Percentiles rank a stretch among this genome's conserved stretches.
These are phyloP conservation scores for Piezodorus guildinii DNA, from an alignment of 1,140 invertebrate genomes.

Conservation along the genomic window DNA sequence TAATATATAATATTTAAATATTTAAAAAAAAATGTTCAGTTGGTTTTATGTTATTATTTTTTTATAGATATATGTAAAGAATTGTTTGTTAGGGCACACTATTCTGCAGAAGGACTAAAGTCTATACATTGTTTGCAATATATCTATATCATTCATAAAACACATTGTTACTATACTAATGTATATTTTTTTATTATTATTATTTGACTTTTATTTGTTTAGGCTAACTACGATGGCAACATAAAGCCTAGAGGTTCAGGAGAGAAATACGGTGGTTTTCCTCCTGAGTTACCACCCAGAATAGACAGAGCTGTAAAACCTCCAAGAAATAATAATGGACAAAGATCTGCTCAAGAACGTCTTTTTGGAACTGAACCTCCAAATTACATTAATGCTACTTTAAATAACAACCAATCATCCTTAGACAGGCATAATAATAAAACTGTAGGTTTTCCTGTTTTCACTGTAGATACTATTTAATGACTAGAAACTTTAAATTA, in stretches of 20 bases:
- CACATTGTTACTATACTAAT: too few species aligned
- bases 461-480: too few species aligned
- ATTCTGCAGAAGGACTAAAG: too few species aligned
- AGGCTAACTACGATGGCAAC: slow-evolving; percentile 30
- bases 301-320: slow-evolving; percentile 69
- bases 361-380: slow-evolving; percentile 46
- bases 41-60: too few species aligned
- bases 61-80: too few species aligned
- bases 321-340: slow-evolving; percentile 32
- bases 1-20: too few species aligned
- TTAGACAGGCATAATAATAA: slow-evolving; percentile 42
- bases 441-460: slow-evolving; percentile 37
- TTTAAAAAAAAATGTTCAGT: too few species aligned
- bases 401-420: slow-evolving; percentile 40
- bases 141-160: too few species aligned
- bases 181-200: too few species aligned
- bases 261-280: slow-evolving; percentile 29
- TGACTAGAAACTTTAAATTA: too few species aligned
- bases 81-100: too few species aligned
- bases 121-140: too few species aligned
- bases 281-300: slow-evolving; percentile 70
- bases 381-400: slow-evolving; percentile 44
- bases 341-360: slow-evolving; percentile 43
- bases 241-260: slow-evolving; percentile 27
- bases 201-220: slow-evolving; percentile 18